Conservation (phyloP, 2,113 vertebrate genomes). For the Malurus alboscapulatus region DNA sequence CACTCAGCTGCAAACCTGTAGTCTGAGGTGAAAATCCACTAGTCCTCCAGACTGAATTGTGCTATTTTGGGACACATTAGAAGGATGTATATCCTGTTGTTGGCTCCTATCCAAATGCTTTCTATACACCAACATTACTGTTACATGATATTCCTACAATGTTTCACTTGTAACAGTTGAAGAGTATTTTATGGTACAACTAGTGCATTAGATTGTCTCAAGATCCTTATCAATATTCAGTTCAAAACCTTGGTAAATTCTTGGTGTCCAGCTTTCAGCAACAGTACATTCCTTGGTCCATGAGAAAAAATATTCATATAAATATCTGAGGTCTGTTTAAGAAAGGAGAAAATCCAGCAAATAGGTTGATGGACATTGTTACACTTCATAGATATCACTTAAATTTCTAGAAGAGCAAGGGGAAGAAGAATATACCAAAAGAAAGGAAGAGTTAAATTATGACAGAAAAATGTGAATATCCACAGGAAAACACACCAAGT, state of each 20-base stretch:
- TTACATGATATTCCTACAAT: background rate
- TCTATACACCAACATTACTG: background rate
- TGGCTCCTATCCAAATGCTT: background rate
- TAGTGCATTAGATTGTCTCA: background rate
- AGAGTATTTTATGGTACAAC: background rate
- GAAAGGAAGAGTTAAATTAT: background rate
- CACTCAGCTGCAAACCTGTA: background rate
- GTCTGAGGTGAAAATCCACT: background rate
- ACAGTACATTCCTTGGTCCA: background rate
- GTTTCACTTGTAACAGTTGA: background rate
- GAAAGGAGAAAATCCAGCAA: background rate
- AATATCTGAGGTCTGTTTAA: background rate
- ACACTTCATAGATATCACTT: background rate
- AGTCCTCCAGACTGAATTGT: rapidly evolving
- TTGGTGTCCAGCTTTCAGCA: background rate
- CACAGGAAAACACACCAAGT: background rate
- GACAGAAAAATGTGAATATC: background rate
- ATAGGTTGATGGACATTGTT: background rate
- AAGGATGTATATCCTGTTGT: background rate
- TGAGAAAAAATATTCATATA: background rate
- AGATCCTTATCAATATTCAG: background rate
- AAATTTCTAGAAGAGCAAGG: background rate
- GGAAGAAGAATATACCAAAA: background rate
- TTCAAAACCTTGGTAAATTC: background rate
- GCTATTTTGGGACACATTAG: background rate